Evolutionary conservation across 2,113 vertebrate species (phyloP).

Genomic region (Entelurus aequoreus): DNA sequence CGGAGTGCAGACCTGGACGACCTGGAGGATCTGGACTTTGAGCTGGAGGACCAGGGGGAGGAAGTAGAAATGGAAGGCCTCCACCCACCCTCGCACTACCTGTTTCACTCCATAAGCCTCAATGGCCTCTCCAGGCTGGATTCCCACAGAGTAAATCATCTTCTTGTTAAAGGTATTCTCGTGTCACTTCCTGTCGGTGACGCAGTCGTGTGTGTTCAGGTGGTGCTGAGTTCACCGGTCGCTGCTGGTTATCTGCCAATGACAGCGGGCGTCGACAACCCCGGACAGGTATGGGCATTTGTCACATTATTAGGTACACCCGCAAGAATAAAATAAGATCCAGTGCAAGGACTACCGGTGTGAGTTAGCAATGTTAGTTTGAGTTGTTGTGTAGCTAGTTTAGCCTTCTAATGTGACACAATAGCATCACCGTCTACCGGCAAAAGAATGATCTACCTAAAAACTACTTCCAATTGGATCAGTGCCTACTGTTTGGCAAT

Average conservation of each 20-base stretch:
- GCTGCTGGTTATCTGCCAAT: conserved; percentile 85
- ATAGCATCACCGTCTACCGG: too few relatives aligned
- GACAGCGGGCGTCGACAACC: conserved; percentile 73
- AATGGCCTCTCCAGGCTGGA: conserved; percentile 61
- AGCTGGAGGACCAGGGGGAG: conserved; percentile 69
- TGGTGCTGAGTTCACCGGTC: conserved; percentile 64
- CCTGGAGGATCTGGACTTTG: conserved; percentile 68
- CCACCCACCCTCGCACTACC: conserved; percentile 46
- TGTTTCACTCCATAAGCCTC: conserved; percentile 54
- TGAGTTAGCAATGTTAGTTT: too few relatives aligned
- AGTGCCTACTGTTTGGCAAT: too few relatives aligned
- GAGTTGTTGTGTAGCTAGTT: too few relatives aligned
- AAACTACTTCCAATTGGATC: too few relatives aligned
- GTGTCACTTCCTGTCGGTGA: not conserved
- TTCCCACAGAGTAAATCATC: conserved; percentile 49
- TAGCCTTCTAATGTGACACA: too few relatives aligned
- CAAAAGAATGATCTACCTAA: too few relatives aligned
- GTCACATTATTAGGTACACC: too few relatives aligned
- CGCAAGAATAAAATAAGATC: too few relatives aligned
- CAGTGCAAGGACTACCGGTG: too few relatives aligned
- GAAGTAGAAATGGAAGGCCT: conserved; percentile 53
- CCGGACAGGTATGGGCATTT: conserved; percentile 64
- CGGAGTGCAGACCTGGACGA: conserved; percentile 77
- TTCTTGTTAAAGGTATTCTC: not conserved
- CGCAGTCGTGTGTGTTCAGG: conserved; percentile 48